Conservation (phyloP, 1,140 invertebrate genomes). For the Coptotermes formosanus region DNA sequence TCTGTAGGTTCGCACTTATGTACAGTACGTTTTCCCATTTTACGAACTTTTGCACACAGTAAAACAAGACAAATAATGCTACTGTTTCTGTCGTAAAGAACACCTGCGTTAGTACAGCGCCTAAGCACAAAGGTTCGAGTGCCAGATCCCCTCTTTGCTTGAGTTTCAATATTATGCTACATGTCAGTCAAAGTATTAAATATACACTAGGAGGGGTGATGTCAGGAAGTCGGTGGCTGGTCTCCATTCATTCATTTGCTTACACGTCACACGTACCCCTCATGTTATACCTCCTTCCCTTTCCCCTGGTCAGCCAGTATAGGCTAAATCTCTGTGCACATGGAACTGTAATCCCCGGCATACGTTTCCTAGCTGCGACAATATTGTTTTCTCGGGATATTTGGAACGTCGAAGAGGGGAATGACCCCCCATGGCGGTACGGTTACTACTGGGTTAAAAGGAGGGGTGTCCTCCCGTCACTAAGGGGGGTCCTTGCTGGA, state of each 20-base stretch:
- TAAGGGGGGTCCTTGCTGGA: slow-evolving; percentile 29
- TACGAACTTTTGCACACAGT: too few species aligned
- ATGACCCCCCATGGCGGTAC: slow-evolving; percentile 18
- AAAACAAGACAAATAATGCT: too few species aligned
- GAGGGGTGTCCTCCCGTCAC: background rate
- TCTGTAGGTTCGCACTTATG: too few species aligned
- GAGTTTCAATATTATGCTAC: slow-evolving; percentile 11
- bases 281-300: background rate
- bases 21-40: too few species aligned
- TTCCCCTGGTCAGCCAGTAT: background rate
- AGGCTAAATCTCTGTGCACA: background rate
- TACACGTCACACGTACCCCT: slow-evolving; percentile 7
- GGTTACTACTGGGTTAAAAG: background rate
- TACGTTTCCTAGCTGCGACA: slow-evolving; percentile 32
- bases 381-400: slow-evolving; percentile 33
- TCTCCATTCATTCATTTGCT: slow-evolving; percentile 6
- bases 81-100: too few species aligned
- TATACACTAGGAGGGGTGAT: background rate
- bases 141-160: background rate
- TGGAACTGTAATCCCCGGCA: slow-evolving; percentile 29
- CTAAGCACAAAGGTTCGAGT: too few species aligned
- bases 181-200: slow-evolving; percentile 17
- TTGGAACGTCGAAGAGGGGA: background rate
- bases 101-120: too few species aligned
- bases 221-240: slow-evolving; percentile 11